Conservation (phyloP, 2,888 invertebrate species). For the Caenorhabditis sp. region DNA sequence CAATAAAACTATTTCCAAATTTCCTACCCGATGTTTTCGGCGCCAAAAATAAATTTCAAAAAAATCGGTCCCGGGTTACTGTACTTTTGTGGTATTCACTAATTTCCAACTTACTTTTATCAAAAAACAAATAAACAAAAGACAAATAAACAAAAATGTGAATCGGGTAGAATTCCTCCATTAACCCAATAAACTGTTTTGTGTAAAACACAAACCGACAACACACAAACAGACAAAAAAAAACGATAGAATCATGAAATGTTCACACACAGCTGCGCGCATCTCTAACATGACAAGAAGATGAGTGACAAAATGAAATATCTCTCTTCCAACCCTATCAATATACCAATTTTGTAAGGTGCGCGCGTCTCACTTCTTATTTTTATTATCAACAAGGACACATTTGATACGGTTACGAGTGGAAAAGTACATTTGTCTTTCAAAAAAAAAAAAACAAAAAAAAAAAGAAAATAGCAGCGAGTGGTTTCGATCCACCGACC, state of each 20-base stretch:
- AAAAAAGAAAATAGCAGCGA: slow-evolving; percentile 52
- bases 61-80: no score
- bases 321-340: background rate
- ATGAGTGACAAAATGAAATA: background rate
- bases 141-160: no score
- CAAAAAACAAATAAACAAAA: no score
- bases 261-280: background rate
- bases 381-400: background rate
- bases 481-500: slow-evolving; percentile 79
- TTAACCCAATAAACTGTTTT: background rate
- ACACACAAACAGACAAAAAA: no score
- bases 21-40: no score
- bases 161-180: no score
- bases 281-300: background rate
- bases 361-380: background rate
- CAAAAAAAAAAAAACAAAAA: background rate
- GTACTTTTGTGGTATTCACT: no score
- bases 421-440: background rate
- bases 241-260: no score
- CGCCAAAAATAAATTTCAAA: no score
- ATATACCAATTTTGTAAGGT: background rate
- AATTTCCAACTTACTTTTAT: no score
- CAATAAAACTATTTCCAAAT: no score
- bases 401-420: background rate
- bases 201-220: background rate